Evolutionary conservation across 1,140 invertebrate genomes (phyloP), one percentile per base, ranked within the genome.

Genomic region (Papilio polytes): DNA sequence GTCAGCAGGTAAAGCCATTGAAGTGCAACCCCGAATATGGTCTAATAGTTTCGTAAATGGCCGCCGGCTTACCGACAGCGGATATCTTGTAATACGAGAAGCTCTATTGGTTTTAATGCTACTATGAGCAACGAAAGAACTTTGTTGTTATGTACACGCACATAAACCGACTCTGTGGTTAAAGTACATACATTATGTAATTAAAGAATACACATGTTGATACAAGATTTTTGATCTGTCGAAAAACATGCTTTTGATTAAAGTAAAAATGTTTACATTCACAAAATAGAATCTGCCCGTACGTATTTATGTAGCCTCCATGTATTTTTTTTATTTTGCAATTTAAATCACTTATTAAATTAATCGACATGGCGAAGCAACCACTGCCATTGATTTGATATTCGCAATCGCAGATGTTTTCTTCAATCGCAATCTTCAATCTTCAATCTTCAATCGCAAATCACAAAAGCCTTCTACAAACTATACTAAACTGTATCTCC

Each of bases 21-120:
- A 94, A 94, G 89, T 94, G 93, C 91, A 89, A 87, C 88, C 90
- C 91, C 91, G 88, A 91, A 93, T 91, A 90, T 91, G 84, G 87
- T 90, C 90, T 91, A 90, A 88, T 92, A 93, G 91, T 91, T 92
- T 89, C 85, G 85, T 86, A 88, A 87, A 92, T 92, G 90, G 89
- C 89, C 81, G 86, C 82, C 86, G 87, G 89, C 85, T 91, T 90
- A 90, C 83, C 82, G 88, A 85, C 85, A 87, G 81, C 90, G 89
- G 90, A 93, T 93, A 91, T 86, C 70, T 46, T 82, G 92, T 92
- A 92, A 92, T 83, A 48, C 84, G 88, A 94, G 85, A 91, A 82
- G 84, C 85, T 85, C 82, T 85, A 85, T 87, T 87, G 85, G 86
- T 87, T 88, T 89, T 86, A 83, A 83, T 80, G 86, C 80, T 80